phyloP scores from a whole-genome alignment of 1,140 invertebrate species.

The Atopsyche davidsoni region DNA sequence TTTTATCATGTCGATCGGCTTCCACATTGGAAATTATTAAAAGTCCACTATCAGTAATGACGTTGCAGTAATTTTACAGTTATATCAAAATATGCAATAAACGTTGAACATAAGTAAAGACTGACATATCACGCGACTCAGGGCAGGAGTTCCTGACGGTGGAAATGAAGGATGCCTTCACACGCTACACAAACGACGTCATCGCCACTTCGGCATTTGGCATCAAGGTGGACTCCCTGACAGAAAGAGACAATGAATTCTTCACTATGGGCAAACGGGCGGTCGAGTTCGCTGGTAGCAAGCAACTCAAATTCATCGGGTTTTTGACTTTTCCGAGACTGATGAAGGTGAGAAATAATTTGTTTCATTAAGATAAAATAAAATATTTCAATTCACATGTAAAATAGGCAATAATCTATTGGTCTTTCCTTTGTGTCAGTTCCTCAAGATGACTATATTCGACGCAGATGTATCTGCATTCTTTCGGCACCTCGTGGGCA shows the following conservation, averaged over 20 bases:
- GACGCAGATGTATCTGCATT: slow-evolving; percentile 26
- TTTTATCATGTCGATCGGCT: too few relatives aligned
- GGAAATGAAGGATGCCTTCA: slow-evolving; percentile 43
- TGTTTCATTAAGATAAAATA: too few relatives aligned
- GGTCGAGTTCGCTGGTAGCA: slow-evolving; percentile 33
- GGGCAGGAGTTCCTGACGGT: slow-evolving; percentile 32
- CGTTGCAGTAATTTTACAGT: too few relatives aligned
- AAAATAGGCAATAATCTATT: too few relatives aligned
- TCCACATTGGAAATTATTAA: too few relatives aligned
- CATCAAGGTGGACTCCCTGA: slow-evolving; percentile 43
- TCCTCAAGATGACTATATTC: too few relatives aligned
- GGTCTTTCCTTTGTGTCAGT: too few relatives aligned
- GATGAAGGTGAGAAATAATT: slow-evolving; percentile 2
- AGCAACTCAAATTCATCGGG: slow-evolving; percentile 33
- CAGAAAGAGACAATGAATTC: slow-evolving; percentile 45
- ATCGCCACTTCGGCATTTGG: slow-evolving; percentile 51
- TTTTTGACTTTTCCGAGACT: background rate
- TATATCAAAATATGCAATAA: too few relatives aligned
- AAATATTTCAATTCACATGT: too few relatives aligned
- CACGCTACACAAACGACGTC: slow-evolving; percentile 45
- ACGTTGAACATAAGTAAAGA: too few relatives aligned
- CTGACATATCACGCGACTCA: too few relatives aligned
- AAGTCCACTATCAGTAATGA: too few relatives aligned
- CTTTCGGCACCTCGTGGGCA: slow-evolving; percentile 30
- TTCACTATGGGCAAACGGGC: slow-evolving; percentile 39